phyloP scores from a whole-genome alignment of 2,113 vertebrate genomes.

The Rhinoptilus africanus region DNA sequence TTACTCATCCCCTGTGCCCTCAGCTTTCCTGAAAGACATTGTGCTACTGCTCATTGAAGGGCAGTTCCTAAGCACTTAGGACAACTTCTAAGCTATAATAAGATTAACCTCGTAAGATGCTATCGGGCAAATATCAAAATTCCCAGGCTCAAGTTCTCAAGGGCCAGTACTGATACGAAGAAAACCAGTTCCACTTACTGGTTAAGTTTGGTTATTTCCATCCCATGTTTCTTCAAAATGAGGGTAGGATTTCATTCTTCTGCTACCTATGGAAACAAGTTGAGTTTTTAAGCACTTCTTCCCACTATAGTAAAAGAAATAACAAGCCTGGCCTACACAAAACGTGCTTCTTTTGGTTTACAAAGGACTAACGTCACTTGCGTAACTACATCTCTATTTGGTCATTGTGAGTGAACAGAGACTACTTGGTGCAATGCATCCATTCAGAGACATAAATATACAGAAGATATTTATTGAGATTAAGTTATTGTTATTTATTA shows the following conservation, averaged over 20 bases:
- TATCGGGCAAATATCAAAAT: not conserved
- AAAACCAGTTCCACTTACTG: not conserved
- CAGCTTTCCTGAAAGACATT: conserved; percentile 12
- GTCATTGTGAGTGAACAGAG: conserved; percentile 77
- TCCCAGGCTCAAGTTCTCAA: not conserved
- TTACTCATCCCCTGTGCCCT: not conserved
- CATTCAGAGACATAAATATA: conserved; percentile 85
- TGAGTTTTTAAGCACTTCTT: conserved; percentile 72
- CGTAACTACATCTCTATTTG: conserved; percentile 74
- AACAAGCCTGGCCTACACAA: conserved; percentile 19
- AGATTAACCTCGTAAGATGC: not conserved
- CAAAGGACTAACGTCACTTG: conserved; percentile 75
- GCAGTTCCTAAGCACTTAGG: not conserved
- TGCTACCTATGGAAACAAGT: conserved; percentile 29
- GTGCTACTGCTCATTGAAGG: not conserved
- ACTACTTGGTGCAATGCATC: conserved; percentile 87
- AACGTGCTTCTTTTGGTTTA: conserved; percentile 71
- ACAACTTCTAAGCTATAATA: not conserved
- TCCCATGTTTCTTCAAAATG: not conserved
- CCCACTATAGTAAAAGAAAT: conserved; percentile 27
- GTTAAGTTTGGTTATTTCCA: conserved; percentile 15
- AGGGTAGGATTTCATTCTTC: conserved; percentile 3
- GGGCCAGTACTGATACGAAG: not conserved
- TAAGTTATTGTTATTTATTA: conserved; percentile 99
- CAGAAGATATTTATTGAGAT: conserved; percentile 98